Conservation (phyloP, 2,888 invertebrate genomes). For the Formica aserva region DNA sequence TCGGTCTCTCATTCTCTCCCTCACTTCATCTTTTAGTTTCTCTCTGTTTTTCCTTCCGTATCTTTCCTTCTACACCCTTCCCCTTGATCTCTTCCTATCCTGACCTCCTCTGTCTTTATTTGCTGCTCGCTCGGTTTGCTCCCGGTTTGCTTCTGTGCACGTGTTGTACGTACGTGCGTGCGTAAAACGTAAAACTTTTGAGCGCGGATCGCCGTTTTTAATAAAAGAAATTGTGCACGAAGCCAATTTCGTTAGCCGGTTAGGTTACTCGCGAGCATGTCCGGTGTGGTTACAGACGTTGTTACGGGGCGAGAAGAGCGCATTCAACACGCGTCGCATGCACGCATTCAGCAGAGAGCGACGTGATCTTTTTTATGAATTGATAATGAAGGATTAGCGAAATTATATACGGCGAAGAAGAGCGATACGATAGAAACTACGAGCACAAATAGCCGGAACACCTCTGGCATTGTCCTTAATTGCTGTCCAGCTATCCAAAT, state of each 20-base stretch:
- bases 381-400: constrained; percentile 34
- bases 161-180: constrained; percentile 38
- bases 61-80: constrained; percentile 47
- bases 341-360: not conserved
- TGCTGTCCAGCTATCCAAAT: constrained; percentile 28
- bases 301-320: constrained; percentile 32
- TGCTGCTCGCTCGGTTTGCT: constrained; percentile 58
- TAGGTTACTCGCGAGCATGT: constrained; percentile 28
- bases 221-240: constrained; percentile 76
- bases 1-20: constrained; percentile 17
- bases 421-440: constrained; percentile 29
- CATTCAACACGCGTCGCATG: constrained; percentile 47
- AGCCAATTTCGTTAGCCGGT: constrained; percentile 55
- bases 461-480: constrained; percentile 39
- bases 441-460: constrained; percentile 48
- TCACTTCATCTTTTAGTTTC: constrained; percentile 46
- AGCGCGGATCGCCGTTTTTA: constrained; percentile 62
- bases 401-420: constrained; percentile 37
- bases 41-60: constrained; percentile 41
- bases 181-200: constrained; percentile 60
- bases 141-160: constrained; percentile 23
- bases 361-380: constrained; percentile 38
- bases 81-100: constrained; percentile 33
- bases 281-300: constrained; percentile 23
- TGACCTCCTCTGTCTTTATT: constrained; percentile 48